A percentile compares a stretch with the other conserved stretches of the same genome.
Conservation (phyloP, 2,113 vertebrate species). For the Cygnus buccinator region DNA sequence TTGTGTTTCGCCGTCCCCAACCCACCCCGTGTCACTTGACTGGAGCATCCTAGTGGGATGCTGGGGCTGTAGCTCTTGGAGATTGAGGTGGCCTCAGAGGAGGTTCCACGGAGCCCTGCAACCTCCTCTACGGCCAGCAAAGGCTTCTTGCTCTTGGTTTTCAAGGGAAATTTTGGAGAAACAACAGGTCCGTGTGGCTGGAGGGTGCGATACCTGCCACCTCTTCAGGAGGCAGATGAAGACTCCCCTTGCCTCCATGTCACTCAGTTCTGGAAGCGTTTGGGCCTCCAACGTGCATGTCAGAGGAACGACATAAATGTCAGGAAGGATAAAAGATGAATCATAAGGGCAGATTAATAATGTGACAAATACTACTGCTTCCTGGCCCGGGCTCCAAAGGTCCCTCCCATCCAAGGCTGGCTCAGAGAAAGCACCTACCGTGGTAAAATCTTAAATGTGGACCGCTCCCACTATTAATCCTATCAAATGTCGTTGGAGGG, state of each 20-base stretch:
- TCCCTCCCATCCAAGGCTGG: neutral
- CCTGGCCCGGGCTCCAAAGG: neutral
- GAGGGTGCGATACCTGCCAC: neutral
- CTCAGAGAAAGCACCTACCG: neutral
- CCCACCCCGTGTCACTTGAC: rapidly evolving
- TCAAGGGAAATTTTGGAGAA: neutral
- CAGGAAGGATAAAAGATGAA: constrained; percentile 10
- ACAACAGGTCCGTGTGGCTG: neutral
- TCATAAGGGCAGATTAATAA: neutral
- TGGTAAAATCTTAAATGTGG: neutral
- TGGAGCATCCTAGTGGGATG: rapidly evolving
- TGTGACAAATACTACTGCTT: neutral
- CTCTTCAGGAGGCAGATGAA: neutral
- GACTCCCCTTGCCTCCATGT: neutral
- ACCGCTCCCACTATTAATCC: neutral
- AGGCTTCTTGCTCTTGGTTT: neutral
- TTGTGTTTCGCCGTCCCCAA: neutral
- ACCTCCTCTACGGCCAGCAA: neutral
- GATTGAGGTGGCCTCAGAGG: no score
- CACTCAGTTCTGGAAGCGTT: neutral
- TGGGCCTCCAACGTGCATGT: neutral
- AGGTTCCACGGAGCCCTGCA: neutral
- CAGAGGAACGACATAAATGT: neutral
- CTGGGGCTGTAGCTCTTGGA: neutral
- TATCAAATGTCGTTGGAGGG: neutral